These are phyloP conservation scores for Oikopleura dioica DNA, from an alignment of 23 tunicate species.

Conservation along the genomic window DNA sequence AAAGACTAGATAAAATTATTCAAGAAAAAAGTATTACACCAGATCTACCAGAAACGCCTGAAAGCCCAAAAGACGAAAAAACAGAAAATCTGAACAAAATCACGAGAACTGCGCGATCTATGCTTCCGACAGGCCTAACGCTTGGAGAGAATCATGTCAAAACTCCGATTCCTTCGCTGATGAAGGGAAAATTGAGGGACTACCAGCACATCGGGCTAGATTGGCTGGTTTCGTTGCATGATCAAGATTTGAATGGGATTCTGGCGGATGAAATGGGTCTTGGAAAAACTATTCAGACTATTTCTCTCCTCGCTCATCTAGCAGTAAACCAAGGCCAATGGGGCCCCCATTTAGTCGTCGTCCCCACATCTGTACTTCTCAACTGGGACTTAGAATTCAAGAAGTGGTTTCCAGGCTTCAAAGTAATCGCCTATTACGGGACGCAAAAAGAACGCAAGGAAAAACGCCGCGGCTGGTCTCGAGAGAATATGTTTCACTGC, in stretches of 20 bases:
- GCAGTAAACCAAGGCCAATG: conserved; percentile 91
- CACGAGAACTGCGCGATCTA: neutral
- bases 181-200: conserved; percentile 42
- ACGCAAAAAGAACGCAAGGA: conserved; percentile 83
- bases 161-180: conserved; percentile 66
- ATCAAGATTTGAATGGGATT: conserved; percentile 60
- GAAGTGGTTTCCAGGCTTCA: conserved; percentile 97
- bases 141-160: conserved; percentile 24
- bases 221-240: conserved; percentile 84
- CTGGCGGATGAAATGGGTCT: conserved; percentile 96
- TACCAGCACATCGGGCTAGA: conserved; percentile 90
- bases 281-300: conserved; percentile 96
- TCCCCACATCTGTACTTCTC: conserved; percentile 81
- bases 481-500: conserved; percentile 66
- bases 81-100: neutral
- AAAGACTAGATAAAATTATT: neutral
- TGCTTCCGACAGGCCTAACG: neutral
- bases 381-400: conserved; percentile 99
- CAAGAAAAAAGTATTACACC: neutral
- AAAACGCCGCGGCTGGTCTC: conserved; percentile 80
- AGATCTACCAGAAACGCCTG: neutral
- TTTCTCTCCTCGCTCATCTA: conserved; percentile 67
- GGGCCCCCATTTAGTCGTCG: conserved; percentile 96
- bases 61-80: neutral
- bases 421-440: conserved; percentile 79